phyloP scores from a whole-genome alignment of 2,888 invertebrate species.

The Caenorhabditis zanzibari region DNA sequence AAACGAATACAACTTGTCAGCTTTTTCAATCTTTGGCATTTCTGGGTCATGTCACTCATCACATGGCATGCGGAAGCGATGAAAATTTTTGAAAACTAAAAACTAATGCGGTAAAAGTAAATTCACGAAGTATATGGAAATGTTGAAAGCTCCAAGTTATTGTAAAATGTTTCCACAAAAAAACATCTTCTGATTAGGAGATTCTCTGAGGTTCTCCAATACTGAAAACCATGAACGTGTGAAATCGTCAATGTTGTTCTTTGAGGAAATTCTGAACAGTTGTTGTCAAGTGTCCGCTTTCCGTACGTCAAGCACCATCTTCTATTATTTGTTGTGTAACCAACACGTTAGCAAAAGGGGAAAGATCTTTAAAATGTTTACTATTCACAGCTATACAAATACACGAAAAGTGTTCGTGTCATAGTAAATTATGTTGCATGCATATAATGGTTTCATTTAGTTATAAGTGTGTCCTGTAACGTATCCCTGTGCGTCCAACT shows the following conservation, averaged over 20 bases:
- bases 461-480: slow-evolving; percentile 49
- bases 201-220: not conserved
- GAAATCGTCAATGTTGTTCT: not conserved
- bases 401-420: slow-evolving; percentile 38
- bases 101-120: too few relatives aligned
- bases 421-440: slow-evolving; percentile 5
- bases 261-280: slow-evolving; percentile 14
- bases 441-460: slow-evolving; percentile 9
- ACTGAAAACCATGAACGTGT: slow-evolving; percentile 1
- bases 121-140: too few relatives aligned
- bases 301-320: slow-evolving; percentile 43
- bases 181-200: too few relatives aligned
- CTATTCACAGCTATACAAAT: slow-evolving; percentile 37
- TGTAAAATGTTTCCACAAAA: too few relatives aligned
- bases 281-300: slow-evolving; percentile 51
- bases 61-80: too few relatives aligned
- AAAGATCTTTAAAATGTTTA: slow-evolving; percentile 50
- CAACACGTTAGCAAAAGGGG: slow-evolving; percentile 43
- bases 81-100: too few relatives aligned
- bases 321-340: slow-evolving; percentile 60
- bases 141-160: too few relatives aligned
- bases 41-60: slow-evolving; percentile 41
- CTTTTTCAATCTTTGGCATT: slow-evolving; percentile 24
- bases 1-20: slow-evolving; percentile 18
- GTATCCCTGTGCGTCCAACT: slow-evolving; percentile 83